Percentiles rank a stretch among this genome's conserved stretches.
phyloP scores from a whole-genome alignment of 2,797 vertebrate species.

The Aphelocoma californica region DNA sequence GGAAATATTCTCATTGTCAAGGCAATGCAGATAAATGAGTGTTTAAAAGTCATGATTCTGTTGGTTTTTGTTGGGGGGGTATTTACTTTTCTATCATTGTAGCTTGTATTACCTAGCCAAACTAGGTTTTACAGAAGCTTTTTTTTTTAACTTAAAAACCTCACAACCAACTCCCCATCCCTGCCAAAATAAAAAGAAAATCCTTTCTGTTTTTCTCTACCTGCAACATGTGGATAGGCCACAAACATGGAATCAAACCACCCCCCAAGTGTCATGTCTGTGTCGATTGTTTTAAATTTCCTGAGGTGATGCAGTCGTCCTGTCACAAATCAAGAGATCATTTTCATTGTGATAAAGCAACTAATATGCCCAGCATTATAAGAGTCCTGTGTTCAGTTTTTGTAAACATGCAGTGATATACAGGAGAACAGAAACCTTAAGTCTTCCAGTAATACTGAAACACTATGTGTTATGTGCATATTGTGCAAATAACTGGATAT shows the following conservation, averaged over 20 bases:
- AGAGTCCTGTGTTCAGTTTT: neutral
- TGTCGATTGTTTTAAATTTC: neutral
- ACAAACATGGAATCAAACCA: neutral
- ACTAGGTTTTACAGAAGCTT: neutral
- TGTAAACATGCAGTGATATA: neutral
- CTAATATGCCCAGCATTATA: neutral
- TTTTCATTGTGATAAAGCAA: neutral
- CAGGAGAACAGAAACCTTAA: neutral
- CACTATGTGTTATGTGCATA: neutral
- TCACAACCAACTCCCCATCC: neutral
- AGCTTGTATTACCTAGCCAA: neutral
- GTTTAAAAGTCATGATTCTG: neutral
- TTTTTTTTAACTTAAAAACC: neutral
- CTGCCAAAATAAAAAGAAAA: fast-evolving
- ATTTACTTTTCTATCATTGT: neutral
- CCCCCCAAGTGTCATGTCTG: neutral
- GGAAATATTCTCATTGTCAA: neutral
- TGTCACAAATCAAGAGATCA: neutral
- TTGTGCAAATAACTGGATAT: neutral
- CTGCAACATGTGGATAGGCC: neutral
- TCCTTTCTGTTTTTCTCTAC: neutral
- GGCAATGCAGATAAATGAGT: neutral
- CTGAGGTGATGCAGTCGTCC: neutral
- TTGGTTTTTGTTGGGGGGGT: neutral
- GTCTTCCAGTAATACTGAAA: neutral